Evolutionary conservation across 2,113 vertebrate species (phyloP), one percentile per base, ranked within the genome.

Genomic region (Propithecus coquereli): DNA sequence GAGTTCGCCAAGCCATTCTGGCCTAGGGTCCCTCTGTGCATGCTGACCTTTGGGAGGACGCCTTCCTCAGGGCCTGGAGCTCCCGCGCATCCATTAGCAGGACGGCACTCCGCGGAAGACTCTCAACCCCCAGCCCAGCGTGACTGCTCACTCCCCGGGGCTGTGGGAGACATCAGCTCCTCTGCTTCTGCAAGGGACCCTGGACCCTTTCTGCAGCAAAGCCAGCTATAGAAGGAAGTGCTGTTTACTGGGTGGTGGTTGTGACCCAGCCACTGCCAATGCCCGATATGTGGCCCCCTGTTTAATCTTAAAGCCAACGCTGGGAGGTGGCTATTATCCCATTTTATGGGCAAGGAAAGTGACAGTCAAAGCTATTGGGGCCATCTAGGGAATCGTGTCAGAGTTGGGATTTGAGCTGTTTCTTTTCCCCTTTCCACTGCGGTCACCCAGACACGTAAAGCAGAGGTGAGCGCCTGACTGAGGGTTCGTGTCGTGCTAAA

Each of bases 271-370:
- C 59, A 32, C 57, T n/a, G 20, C 73, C 2, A 2, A 17, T 45
- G 66, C 43, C 80, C 65, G 50, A 25, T 32, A 23, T 14, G n/a
- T 32, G 59, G 30, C 76, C 59, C 61, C 61, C 68, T 52, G 17
- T 12, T 83, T 52, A 80, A 50, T 94, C 63, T 65, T 11, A 79
- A 30, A 73, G 30, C 91, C 43, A 8, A 43, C 57, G 18, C 86
- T 18, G 43, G 50, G 63, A 95, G 87, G 95, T 96, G 93, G 86
- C 91, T 96, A 95, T 96, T 97, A 97, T 68, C 93, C 73, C 50
- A 57, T 52, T 96, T 93, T 95, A 94, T 95, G 57, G n/a, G 32
- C 57, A 81, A 96, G 81, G 65, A 84, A 63, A 82, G 80, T 1
- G 1, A 90, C 50, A 66, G 86, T 84, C 74, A 50, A 47, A 87